Evolutionary conservation across 1,140 invertebrate genomes (phyloP), one percentile per base, ranked within the genome.

Genomic region (Macrotrachela quadricornifera): DNA sequence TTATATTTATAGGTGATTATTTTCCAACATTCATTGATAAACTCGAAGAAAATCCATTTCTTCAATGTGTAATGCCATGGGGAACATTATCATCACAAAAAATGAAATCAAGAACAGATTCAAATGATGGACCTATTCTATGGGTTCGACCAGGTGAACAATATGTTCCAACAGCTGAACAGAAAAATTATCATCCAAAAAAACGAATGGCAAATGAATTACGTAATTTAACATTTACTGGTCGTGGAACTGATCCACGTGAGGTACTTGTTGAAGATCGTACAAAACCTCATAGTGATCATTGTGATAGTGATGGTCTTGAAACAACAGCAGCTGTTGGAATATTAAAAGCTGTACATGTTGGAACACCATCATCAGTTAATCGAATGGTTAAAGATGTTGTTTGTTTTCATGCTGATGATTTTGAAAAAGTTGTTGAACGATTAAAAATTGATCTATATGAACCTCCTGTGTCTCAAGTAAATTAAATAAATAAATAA

Each of bases 121-220:
- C 85, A n/a, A 94, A 97, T 68, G 92, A 99, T 69, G 92, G 92
- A 0, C 92, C 92, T 10, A 99, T 99, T 56, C 70, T 96, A 41
- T 97, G 92, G 92, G 83, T 91, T 53, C 74, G 92, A 57, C 91
- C 90, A 10, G 92, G 92, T 0, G 92, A 97, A 67, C 92, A 97
- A 64, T 4, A 30, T 30, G 21, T 30, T 4, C 21, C 21, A 4
- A 30, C 21, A 30, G 21, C 21, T 30, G 21, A 30, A 30, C n/a
- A 30, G 2, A 30, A 30, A 30, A 30, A 8, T 30, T 30, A 8
- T 30, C 21, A 30, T 30, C 21, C 21, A 30, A 30, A 30, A 30
- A 30, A 30, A 30, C 21, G 21, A 4, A 30, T 30, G 21, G 21
- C 21, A 4, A 30, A 30, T 30, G 21, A 30, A 30, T 8, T 30